These are phyloP conservation scores for Hippocampus comes DNA, from an alignment of 2,113 vertebrate species.

Conservation along the genomic window DNA sequence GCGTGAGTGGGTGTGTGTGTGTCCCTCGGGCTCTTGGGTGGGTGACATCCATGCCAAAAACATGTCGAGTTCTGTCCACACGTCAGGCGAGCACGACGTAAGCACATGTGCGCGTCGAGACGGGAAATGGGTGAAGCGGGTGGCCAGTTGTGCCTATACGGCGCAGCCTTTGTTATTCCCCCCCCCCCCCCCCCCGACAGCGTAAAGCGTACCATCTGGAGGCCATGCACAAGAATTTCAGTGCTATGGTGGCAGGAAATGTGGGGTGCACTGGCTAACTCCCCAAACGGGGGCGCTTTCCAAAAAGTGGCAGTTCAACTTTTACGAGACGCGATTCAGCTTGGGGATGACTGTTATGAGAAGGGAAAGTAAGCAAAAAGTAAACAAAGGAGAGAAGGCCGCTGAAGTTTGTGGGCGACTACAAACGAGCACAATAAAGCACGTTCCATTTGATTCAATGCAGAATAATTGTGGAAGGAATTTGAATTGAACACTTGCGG, in stretches of 20 bases:
- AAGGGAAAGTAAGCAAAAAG: background rate
- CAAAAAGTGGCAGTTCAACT: background rate
- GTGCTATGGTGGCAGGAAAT: background rate
- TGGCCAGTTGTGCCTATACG: background rate
- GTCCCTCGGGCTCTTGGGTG: too few relatives aligned
- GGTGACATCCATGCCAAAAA: too few relatives aligned
- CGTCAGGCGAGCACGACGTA: too few relatives aligned
- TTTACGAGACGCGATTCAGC: constrained; percentile 15
- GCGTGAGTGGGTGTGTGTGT: too few relatives aligned
- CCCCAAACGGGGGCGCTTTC: background rate
- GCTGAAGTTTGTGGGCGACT: background rate
- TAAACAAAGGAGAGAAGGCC: background rate
- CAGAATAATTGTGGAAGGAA: background rate
- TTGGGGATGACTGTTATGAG: background rate
- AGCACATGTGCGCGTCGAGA: too few relatives aligned
- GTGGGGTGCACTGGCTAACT: background rate
- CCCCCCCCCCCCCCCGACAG: constrained; percentile 3
- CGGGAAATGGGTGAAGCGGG: too few relatives aligned
- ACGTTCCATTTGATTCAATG: background rate
- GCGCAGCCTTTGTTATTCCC: background rate
- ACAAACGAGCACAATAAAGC: background rate
- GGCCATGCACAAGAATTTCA: constrained; percentile 21
- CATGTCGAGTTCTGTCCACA: too few relatives aligned
- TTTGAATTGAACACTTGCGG: background rate
- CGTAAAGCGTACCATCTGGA: constrained; percentile 52